Base-by-base conservation (phyloP, 2,888 invertebrate genomes). In the Netelia inedita region DNA sequence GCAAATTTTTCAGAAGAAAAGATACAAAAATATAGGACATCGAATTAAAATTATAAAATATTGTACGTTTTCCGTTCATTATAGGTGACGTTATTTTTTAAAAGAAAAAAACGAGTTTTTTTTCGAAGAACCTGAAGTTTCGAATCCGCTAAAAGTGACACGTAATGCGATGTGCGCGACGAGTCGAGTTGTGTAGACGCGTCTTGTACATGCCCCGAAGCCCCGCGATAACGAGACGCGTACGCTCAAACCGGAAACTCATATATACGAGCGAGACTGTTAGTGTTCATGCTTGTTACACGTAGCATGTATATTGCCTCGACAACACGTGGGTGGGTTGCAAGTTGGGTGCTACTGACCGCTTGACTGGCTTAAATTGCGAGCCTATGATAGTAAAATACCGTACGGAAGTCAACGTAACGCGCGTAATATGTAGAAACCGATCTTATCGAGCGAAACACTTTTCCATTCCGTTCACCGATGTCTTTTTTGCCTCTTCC, bases 291-390 rank as follows among this genome's bases (percentile, higher is more conserved):
- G 28, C 28, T 46, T 28, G 10, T 50, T 53, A 41, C 28, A 19
- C 35, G 50, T 53, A 61, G 21, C 14, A 65, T 43, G 11, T 55
- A 71, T 9, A 28, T 59, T 46, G 46, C 1, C 46, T 46, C 11
- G 10, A 14, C 46, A 46, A 14, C 14, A 46, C 57, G 16, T 57
- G 57, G 16, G 16, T 57, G 16, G 28, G 10, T 46, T 46, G 46
- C 65, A 82, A 71, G 85, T 82, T 81, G 85, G 82, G 85, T 79
- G 82, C 84, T 82, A 82, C 85, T 85, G 85, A 85, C 85, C 85
- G 85, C 78, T 82, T 82, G 82, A 85, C 82, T 85, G 85, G 85
- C 69, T 85, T 53, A 82, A 82, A 85, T 79, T 74, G 63, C 43
- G 28, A 81, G 79, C 35, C 63, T 19, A 65, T 57, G 69, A 79